Conservation (phyloP, 2,113 vertebrate genomes). For the Corythoichthys haematopterus region DNA sequence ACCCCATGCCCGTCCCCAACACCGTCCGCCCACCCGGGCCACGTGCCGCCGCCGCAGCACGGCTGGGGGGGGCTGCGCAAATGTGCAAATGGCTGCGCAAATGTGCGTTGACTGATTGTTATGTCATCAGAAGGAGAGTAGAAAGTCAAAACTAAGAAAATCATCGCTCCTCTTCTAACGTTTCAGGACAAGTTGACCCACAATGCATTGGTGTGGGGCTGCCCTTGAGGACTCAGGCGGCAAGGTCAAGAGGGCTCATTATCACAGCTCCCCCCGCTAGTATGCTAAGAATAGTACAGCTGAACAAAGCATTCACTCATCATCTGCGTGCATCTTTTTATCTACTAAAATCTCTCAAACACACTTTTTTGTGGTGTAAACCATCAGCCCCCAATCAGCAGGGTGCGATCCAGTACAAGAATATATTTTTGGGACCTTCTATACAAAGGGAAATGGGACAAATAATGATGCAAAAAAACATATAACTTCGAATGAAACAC, state of each 20-base stretch:
- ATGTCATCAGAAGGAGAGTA: constrained; percentile 14
- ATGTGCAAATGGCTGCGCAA: neutral
- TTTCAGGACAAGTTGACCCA: constrained; percentile 60
- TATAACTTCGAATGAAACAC: too few relatives aligned
- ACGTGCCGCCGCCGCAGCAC: too few relatives aligned
- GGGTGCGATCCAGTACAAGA: neutral
- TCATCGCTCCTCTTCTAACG: constrained; percentile 32
- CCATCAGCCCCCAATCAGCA: neutral
- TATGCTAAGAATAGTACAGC: constrained; percentile 58
- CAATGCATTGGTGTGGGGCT: constrained; percentile 61
- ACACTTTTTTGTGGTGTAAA: neutral
- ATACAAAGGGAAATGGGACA: too few relatives aligned
- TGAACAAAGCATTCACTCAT: constrained; percentile 42
- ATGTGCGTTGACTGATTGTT: neutral
- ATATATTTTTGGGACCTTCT: neutral
- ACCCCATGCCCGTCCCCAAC: too few relatives aligned
- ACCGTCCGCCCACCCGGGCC: too few relatives aligned
- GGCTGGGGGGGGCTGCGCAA: too few relatives aligned
- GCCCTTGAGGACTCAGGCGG: constrained; percentile 68
- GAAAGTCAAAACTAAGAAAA: constrained; percentile 60
- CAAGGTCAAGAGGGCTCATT: constrained; percentile 67
- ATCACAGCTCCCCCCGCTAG: constrained; percentile 46
- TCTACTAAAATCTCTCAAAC: neutral
- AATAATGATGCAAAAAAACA: too few relatives aligned
- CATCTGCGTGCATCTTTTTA: constrained; percentile 27